These are phyloP conservation scores for Gambusia holbrooki DNA, from an alignment of 2,113 vertebrate genomes.

Conservation along the genomic window DNA sequence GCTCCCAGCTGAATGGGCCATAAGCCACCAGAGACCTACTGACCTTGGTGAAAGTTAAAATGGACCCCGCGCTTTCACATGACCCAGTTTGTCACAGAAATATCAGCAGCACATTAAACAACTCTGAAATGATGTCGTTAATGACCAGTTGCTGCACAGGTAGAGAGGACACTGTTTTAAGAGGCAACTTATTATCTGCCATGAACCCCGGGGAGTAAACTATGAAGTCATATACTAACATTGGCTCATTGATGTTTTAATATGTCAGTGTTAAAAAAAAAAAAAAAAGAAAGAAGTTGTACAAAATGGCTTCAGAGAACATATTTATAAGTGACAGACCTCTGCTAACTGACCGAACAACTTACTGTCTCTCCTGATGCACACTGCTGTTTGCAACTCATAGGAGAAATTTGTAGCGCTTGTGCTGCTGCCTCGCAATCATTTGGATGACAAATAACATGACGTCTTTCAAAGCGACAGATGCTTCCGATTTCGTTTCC, in stretches of 20 bases:
- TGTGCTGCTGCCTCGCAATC: slow-evolving; percentile 32
- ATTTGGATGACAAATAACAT: slow-evolving; percentile 51
- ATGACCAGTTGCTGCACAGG: slow-evolving; percentile 24
- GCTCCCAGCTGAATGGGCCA: slow-evolving; percentile 70
- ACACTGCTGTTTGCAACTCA: slow-evolving; percentile 21
- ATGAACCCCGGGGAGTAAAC: slow-evolving; percentile 9
- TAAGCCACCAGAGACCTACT: slow-evolving; percentile 65
- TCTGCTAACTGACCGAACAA: slow-evolving; percentile 4
- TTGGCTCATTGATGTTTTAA: slow-evolving; percentile 8
- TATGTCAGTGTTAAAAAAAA: slow-evolving; percentile 4
- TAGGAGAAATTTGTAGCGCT: slow-evolving; percentile 31
- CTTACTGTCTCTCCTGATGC: background rate
- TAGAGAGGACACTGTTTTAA: background rate
- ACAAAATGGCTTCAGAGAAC: slow-evolving; percentile 20
- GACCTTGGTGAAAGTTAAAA: slow-evolving; percentile 66
- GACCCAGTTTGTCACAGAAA: slow-evolving; percentile 56
- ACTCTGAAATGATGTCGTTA: slow-evolving; percentile 41
- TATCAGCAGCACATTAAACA: slow-evolving; percentile 33
- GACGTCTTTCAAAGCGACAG: slow-evolving; percentile 59
- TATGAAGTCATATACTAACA: slow-evolving; percentile 7
- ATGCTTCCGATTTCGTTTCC: slow-evolving; percentile 67
- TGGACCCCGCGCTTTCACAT: slow-evolving; percentile 39
- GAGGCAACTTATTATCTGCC: slow-evolving; percentile 40
- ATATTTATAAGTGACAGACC: slow-evolving; percentile 1
- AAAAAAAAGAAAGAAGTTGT: background rate